A percentile compares a stretch with the other conserved stretches of the same genome.
phyloP scores from a whole-genome alignment of 1,140 invertebrate species.

The Centruroides sculpturatus region DNA sequence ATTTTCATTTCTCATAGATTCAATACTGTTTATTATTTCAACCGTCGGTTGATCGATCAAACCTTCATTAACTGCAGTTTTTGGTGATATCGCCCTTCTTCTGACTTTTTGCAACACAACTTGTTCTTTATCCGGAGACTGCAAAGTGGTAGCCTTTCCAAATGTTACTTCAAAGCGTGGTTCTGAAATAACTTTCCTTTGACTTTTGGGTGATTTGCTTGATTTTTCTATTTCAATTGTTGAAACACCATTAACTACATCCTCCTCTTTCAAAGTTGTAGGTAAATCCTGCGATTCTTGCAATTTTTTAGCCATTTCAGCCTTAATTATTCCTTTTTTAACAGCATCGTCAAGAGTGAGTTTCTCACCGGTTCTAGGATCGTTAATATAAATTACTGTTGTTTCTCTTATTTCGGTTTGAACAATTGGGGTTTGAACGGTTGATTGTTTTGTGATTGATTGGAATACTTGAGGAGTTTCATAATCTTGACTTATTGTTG shows the following conservation, averaged over 20 bases:
- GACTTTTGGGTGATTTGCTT: neutral
- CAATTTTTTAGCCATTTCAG: constrained; percentile 2
- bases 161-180: constrained; percentile 50
- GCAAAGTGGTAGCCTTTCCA: constrained; percentile 37
- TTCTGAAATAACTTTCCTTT: constrained; percentile 25
- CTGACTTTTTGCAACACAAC: constrained; percentile 60
- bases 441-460: neutral
- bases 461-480: too few species aligned
- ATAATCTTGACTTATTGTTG: neutral
- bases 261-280: neutral
- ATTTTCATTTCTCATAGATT: constrained; percentile 25
- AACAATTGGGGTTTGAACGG: neutral
- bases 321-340: constrained; percentile 27
- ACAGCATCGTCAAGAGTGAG: constrained; percentile 69
- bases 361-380: constrained; percentile 54
- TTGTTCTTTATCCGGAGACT: constrained; percentile 37
- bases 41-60: constrained; percentile 59
- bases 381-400: constrained; percentile 34
- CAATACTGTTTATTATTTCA: constrained; percentile 35
- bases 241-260: neutral
- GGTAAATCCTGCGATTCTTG: neutral
- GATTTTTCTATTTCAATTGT: neutral
- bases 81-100: constrained; percentile 46
- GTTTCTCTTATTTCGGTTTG: neutral
- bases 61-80: constrained; percentile 52